These are phyloP conservation scores for Aeoliscus strigatus DNA, from an alignment of 2,797 vertebrate genomes.

Conservation along the genomic window DNA sequence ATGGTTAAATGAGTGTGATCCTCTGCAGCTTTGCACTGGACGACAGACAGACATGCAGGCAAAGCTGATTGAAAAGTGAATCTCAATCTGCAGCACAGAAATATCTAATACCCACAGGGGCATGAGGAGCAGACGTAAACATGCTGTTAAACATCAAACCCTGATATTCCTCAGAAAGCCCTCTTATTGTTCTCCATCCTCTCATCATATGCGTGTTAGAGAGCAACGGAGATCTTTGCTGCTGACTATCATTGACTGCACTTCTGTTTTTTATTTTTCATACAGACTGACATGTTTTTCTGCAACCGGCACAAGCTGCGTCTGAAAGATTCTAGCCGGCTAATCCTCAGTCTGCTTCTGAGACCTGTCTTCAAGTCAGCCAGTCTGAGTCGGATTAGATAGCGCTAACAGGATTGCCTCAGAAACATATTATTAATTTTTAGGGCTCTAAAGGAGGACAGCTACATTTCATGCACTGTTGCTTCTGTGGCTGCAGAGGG, in stretches of 20 bases:
- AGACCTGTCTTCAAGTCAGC: conserved; percentile 51
- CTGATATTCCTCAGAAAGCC: conserved; percentile 42
- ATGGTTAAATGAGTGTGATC: too few relatives aligned
- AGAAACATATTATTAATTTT: conserved; percentile 70
- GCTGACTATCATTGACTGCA: conserved; percentile 26
- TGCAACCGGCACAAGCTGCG: conserved; percentile 20
- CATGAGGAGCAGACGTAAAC: conserved; percentile 55
- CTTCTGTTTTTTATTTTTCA: conserved; percentile 21
- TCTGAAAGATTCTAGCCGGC: conserved; percentile 29
- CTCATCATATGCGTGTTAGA: conserved; percentile 20
- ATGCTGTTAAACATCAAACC: conserved; percentile 55
- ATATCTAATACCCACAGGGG: conserved; percentile 38
- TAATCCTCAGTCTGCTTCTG: conserved; percentile 64
- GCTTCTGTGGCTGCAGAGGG: conserved; percentile 29
- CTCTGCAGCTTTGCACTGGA: conserved; percentile 19
- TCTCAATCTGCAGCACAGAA: conserved; percentile 31
- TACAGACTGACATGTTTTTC: conserved; percentile 19
- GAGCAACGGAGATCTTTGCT: conserved; percentile 9
- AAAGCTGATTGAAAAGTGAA: conserved; percentile 42
- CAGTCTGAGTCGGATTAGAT: conserved; percentile 66
- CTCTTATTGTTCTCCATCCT: conserved; percentile 21
- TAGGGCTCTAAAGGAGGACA: conserved; percentile 50
- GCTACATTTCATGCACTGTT: conserved; percentile 42
- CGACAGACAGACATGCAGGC: conserved; percentile 28
- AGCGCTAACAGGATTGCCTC: conserved; percentile 61